Conservation (phyloP, 2,113 vertebrate species). For the Toxostoma redivivum region DNA sequence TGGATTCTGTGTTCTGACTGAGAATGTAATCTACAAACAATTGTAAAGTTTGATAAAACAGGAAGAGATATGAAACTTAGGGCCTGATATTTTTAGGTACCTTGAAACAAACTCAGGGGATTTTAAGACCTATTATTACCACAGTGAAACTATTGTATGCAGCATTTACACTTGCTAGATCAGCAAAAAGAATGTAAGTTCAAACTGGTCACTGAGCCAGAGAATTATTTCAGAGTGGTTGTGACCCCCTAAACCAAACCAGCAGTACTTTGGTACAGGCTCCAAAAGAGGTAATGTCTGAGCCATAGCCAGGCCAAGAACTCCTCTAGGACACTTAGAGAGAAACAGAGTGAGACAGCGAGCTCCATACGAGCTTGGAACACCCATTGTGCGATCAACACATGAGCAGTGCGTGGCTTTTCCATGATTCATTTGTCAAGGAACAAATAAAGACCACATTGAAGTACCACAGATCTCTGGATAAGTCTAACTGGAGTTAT, state of each 20-base stretch:
- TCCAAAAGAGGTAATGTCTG: background rate
- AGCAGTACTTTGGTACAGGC: background rate
- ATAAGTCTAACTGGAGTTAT: background rate
- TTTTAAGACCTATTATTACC: background rate
- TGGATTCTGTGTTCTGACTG: background rate
- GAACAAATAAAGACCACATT: background rate
- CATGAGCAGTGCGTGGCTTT: accelerated
- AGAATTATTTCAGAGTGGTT: background rate
- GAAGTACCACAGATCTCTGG: background rate
- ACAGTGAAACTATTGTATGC: background rate
- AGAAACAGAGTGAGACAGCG: background rate
- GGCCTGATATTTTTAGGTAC: background rate
- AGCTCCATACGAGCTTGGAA: background rate
- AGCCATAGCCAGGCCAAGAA: background rate
- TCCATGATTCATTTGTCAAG: background rate
- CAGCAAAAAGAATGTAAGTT: background rate
- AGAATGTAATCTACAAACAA: background rate
- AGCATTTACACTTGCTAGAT: background rate
- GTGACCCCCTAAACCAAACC: background rate
- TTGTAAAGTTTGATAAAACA: background rate
- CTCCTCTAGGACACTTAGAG: background rate
- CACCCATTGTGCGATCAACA: accelerated
- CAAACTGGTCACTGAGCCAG: background rate
- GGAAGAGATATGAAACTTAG: background rate
- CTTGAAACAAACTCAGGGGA: background rate